Conservation (phyloP, 2,113 vertebrate genomes). For the Rhinopithecus roxellana region DNA sequence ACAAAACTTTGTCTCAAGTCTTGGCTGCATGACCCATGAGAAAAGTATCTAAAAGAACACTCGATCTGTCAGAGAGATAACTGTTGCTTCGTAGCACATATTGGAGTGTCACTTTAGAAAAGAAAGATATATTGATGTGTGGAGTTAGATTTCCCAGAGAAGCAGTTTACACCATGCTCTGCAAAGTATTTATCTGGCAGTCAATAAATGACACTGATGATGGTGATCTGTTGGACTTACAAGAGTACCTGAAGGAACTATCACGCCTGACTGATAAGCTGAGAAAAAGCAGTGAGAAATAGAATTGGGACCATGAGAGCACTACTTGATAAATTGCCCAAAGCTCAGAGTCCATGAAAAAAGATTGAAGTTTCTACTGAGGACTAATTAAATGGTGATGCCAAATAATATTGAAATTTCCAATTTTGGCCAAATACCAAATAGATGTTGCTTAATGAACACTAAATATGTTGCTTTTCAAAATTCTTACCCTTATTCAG, state of each 20-base stretch:
- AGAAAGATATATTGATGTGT: constrained; percentile 13
- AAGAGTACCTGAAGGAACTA: constrained; percentile 20
- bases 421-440: background rate
- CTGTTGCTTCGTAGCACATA: background rate
- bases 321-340: background rate
- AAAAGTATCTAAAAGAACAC: background rate
- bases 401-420: background rate
- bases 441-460: background rate
- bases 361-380: background rate
- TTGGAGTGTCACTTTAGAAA: background rate
- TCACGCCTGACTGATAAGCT: background rate
- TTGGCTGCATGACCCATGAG: background rate
- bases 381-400: background rate
- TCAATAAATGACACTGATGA: constrained; percentile 26
- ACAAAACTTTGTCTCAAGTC: background rate
- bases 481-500: background rate
- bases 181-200: constrained; percentile 31
- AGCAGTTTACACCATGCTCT: constrained; percentile 48
- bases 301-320: background rate
- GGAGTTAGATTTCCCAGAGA: constrained; percentile 43
- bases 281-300: background rate
- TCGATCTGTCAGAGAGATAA: background rate
- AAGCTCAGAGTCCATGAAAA: background rate
- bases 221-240: background rate
- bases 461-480: background rate